Percentiles rank a stretch among this genome's conserved stretches.
Conservation (phyloP, 2,113 vertebrate genomes). For the Nesoenas mayeri region DNA sequence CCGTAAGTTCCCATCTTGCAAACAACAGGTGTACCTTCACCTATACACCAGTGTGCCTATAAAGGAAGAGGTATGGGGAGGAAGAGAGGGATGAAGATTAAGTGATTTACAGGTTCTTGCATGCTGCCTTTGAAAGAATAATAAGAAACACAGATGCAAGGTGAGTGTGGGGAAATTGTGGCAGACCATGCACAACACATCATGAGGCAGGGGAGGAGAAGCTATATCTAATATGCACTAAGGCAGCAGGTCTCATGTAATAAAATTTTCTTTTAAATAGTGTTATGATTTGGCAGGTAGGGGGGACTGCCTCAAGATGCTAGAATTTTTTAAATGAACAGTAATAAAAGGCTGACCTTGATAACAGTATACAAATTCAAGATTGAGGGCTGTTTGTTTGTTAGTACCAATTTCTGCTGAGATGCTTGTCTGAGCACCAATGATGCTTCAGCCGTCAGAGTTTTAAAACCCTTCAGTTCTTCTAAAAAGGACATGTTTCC, state of each 20-base stretch:
- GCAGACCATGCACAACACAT: neutral
- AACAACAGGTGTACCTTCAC: neutral
- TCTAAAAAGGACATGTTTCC: neutral
- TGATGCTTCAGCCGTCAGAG: fast-evolving
- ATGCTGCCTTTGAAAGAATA: neutral
- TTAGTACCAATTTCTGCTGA: neutral
- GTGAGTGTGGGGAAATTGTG: neutral
- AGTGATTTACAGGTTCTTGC: neutral
- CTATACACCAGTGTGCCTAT: neutral
- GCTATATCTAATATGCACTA: fast-evolving
- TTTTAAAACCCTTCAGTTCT: neutral
- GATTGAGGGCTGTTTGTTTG: neutral
- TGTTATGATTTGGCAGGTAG: neutral
- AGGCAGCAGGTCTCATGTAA: neutral
- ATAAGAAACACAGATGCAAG: neutral
- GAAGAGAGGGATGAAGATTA: neutral
- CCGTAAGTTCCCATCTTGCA: neutral
- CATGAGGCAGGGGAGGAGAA: neutral
- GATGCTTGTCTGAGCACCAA: neutral
- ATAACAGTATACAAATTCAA: neutral
- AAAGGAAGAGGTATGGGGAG: neutral
- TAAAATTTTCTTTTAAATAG: neutral
- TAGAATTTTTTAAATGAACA: neutral
- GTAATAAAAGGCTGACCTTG: neutral
- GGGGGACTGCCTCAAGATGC: neutral